Conservation (phyloP, 1,140 invertebrate genomes). For the Philopotamus ludificatus region DNA sequence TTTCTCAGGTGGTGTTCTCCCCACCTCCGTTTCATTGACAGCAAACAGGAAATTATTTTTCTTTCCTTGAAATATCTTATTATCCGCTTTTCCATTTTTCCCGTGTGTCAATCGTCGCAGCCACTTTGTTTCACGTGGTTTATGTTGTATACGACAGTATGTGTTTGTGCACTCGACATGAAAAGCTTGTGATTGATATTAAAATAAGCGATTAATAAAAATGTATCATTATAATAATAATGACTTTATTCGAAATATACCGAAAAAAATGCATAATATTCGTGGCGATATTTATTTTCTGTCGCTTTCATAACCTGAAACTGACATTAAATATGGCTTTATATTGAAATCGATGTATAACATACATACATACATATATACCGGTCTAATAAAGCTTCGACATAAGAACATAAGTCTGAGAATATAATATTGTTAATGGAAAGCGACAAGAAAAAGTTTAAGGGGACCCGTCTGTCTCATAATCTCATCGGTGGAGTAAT, state of each 20-base stretch:
- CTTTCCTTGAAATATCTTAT: constrained; percentile 32
- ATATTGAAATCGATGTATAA: background rate
- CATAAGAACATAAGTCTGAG: constrained; percentile 10
- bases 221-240: background rate
- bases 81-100: constrained; percentile 33
- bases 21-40: constrained; percentile 23
- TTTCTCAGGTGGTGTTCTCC: background rate
- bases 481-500: constrained; percentile 16
- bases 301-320: constrained; percentile 10
- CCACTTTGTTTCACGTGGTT: constrained; percentile 24
- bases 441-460: constrained; percentile 19
- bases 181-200: background rate
- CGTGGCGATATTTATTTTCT: background rate
- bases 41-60: constrained; percentile 39
- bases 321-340: constrained; percentile 28
- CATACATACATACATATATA: no score
- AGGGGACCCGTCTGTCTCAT: background rate
- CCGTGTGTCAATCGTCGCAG: constrained; percentile 22
- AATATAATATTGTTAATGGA: constrained; percentile 19
- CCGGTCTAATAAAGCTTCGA: constrained; percentile 8
- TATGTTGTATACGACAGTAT: background rate
- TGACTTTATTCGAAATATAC: background rate
- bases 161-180: background rate
- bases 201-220: background rate
- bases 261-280: background rate